Conservation (phyloP, 2,113 vertebrate genomes). For the Hyperoodon ampullatus region DNA sequence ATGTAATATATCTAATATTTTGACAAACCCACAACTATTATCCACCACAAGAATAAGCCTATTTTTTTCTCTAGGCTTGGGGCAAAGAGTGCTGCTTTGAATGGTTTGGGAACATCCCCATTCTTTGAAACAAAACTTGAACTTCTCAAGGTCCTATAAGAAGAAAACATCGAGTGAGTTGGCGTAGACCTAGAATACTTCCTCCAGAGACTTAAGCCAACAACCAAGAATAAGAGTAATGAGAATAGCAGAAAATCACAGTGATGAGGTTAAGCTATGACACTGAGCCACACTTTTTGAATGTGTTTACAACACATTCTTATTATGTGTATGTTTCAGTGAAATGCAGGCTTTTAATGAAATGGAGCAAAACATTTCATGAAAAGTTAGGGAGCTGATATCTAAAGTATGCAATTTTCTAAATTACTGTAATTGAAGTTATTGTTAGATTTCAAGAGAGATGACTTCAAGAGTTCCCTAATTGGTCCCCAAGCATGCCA, state of each 20-base stretch:
- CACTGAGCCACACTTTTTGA: not conserved
- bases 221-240: not conserved
- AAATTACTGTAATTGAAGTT: slow-evolving; percentile 76
- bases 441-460: slow-evolving; percentile 54
- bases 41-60: not conserved
- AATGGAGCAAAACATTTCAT: slow-evolving; percentile 65
- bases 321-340: slow-evolving; percentile 65
- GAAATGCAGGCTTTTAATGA: slow-evolving; percentile 64
- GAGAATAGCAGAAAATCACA: not conserved
- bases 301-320: slow-evolving; percentile 57
- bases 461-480: slow-evolving; percentile 63
- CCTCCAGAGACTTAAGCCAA: not conserved
- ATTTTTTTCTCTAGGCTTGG: not conserved
- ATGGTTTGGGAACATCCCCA: not conserved
- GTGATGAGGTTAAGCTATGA: not conserved
- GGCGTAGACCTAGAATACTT: not conserved
- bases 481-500: slow-evolving; percentile 62
- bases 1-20: not conserved
- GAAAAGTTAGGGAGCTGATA: slow-evolving; percentile 65
- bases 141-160: not conserved
- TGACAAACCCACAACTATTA: not conserved
- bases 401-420: slow-evolving; percentile 72
- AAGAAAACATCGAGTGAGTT: not conserved
- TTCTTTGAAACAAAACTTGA: not conserved
- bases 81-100: not conserved